Percentiles rank a stretch among this genome's conserved stretches.
Evolutionary conservation across 2,888 invertebrate species (phyloP).

Genomic region (Eurytoma californica): DNA sequence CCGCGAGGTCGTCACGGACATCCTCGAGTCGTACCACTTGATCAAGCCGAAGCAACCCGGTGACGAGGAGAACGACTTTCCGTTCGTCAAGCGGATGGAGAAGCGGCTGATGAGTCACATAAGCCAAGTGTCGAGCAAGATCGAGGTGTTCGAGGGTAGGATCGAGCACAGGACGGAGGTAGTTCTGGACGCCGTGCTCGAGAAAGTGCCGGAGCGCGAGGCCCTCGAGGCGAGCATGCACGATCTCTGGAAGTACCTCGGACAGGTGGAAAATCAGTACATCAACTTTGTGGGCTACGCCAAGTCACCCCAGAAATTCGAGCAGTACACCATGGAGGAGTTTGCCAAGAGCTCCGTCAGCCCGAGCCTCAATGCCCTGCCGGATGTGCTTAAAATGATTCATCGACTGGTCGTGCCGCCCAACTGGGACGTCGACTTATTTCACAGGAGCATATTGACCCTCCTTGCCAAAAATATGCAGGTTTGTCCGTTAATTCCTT

Average conservation of each 20-base stretch:
- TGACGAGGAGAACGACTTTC: conserved; percentile 76
- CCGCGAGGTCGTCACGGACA: conserved; percentile 60
- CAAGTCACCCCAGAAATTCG: conserved; percentile 62
- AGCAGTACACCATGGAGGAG: conserved; percentile 80
- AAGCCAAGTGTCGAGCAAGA: conserved; percentile 60
- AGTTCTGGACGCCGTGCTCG: conserved; percentile 42
- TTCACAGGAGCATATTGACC: conserved; percentile 76
- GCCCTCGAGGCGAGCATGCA: conserved; percentile 79
- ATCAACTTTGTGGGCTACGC: conserved; percentile 50
- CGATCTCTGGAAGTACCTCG: conserved; percentile 77
- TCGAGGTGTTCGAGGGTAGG: conserved; percentile 63
- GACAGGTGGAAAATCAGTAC: conserved; percentile 59
- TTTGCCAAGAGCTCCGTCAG: conserved; percentile 85
- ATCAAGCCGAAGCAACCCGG: conserved; percentile 56
- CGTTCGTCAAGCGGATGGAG: conserved; percentile 80
- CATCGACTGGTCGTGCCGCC: conserved; percentile 79
- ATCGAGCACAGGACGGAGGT: conserved; percentile 58
- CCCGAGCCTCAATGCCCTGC: conserved; percentile 81
- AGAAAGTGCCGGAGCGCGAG: conserved; percentile 65
- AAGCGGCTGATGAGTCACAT: conserved; percentile 69
- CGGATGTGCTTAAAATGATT: conserved; percentile 81
- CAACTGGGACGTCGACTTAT: conserved; percentile 70
- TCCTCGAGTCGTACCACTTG: conserved; percentile 64
- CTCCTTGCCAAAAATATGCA: conserved; percentile 63
- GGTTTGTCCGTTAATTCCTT: conserved; percentile 56